Evolutionary conservation across 2,797 vertebrate genomes (phyloP).

Genomic region (Lagorchestes hirsutus): DNA sequence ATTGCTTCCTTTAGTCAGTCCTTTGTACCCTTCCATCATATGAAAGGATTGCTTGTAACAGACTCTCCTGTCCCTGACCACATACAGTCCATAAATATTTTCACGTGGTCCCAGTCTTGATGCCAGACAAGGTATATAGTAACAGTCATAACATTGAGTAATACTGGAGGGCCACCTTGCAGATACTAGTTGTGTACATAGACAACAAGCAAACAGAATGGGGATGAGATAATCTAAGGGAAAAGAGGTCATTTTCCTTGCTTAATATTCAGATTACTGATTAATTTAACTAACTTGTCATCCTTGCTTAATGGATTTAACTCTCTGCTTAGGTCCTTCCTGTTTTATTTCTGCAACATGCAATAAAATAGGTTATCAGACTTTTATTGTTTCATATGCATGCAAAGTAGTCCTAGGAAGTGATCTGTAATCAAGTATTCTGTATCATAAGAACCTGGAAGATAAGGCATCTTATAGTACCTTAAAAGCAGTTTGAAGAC

Average conservation of each 20-base stretch:
- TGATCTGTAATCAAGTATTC: neutral
- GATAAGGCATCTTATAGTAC: neutral
- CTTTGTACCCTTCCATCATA: neutral
- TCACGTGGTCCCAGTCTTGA: slow-evolving; percentile 43
- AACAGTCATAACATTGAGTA: slow-evolving; percentile 79
- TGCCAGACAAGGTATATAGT: slow-evolving; percentile 41
- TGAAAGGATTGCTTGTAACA: slow-evolving; percentile 33
- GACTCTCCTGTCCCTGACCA: slow-evolving; percentile 52
- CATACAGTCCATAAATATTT: slow-evolving; percentile 1
- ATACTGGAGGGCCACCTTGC: slow-evolving; percentile 68
- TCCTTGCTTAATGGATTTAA: slow-evolving; percentile 63
- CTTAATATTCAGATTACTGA: slow-evolving; percentile 78
- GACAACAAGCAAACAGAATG: slow-evolving; percentile 64
- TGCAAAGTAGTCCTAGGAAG: neutral
- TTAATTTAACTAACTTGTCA: slow-evolving; percentile 79
- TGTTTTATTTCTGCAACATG: slow-evolving; percentile 61
- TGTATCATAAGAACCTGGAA: neutral
- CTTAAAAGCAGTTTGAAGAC: slow-evolving; percentile 37
- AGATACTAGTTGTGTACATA: slow-evolving; percentile 1
- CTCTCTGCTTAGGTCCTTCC: slow-evolving; percentile 72
- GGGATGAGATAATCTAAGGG: slow-evolving; percentile 53
- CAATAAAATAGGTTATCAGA: slow-evolving; percentile 58
- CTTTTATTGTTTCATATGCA: slow-evolving; percentile 44
- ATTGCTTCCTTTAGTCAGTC: slow-evolving; percentile 32
- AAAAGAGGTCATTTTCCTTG: slow-evolving; percentile 76